phyloP scores from a whole-genome alignment of 2,888 invertebrate species.

The Toxonevra muliebris region DNA sequence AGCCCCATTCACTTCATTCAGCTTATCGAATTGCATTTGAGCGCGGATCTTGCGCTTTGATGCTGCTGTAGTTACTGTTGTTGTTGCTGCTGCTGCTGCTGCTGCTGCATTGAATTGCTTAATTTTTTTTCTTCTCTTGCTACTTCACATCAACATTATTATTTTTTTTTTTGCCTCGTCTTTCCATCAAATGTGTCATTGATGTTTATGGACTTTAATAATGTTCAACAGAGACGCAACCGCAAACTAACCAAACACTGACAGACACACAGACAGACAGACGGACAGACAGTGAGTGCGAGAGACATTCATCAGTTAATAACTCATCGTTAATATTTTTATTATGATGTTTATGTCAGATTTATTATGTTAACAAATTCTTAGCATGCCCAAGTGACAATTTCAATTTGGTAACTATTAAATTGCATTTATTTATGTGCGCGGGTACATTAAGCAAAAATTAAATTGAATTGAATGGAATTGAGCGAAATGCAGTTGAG shows the following conservation, averaged over 20 bases:
- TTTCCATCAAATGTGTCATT: conserved; percentile 21
- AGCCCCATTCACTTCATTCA: not conserved
- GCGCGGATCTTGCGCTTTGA: conserved; percentile 21
- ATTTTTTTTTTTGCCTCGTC: conserved; percentile 5
- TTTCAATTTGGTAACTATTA: conserved; percentile 54
- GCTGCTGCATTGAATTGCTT: no score
- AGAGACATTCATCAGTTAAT: conserved; percentile 51
- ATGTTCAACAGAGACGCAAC: not conserved
- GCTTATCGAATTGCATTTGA: conserved; percentile 10
- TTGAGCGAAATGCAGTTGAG: no score
- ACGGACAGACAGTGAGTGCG: not conserved
- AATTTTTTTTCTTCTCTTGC: no score
- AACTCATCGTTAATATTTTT: conserved; percentile 53
- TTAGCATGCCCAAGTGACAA: conserved; percentile 59
- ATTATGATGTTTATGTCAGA: conserved; percentile 61
- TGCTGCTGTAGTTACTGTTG: no score
- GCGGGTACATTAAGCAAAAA: no score
- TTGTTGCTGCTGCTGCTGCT: no score
- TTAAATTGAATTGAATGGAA: no score
- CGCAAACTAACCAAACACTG: not conserved
- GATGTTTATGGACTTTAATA: conserved; percentile 11
- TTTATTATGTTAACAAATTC: conserved; percentile 63
- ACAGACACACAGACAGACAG: not conserved
- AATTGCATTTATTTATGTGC: conserved; percentile 25
- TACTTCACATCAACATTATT: no score